phyloP scores from a whole-genome alignment of 2,888 invertebrate genomes.

The Cataglyphis livida region DNA sequence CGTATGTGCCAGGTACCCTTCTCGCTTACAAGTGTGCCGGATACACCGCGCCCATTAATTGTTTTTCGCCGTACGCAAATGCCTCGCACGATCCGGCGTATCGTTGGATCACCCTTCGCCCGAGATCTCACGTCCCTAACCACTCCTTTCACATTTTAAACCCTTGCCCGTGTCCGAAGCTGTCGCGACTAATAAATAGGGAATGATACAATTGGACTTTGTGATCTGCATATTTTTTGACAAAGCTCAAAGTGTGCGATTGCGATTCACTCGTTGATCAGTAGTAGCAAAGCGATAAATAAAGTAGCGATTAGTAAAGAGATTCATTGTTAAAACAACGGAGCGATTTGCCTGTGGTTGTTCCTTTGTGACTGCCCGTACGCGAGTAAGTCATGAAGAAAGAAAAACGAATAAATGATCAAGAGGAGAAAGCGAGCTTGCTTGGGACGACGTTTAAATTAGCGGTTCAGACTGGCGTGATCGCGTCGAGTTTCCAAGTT shows the following conservation, averaged over 20 bases:
- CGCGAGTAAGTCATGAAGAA: conserved; percentile 22
- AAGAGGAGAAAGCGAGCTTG: conserved; percentile 48
- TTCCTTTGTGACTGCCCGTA: conserved; percentile 22
- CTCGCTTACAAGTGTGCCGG: conserved; percentile 65
- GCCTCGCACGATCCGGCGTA: conserved; percentile 39
- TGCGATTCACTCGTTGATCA: conserved; percentile 20
- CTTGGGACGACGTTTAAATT: conserved; percentile 62
- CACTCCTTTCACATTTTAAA: conserved; percentile 38
- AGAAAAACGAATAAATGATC: conserved; percentile 46
- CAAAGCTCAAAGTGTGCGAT: not conserved
- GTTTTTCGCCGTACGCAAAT: conserved; percentile 69
- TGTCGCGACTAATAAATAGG: conserved; percentile 34
- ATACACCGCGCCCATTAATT: conserved; percentile 72
- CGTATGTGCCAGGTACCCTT: conserved; percentile 75
- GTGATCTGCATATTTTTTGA: conserved; percentile 23
- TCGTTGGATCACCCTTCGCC: conserved; percentile 29
- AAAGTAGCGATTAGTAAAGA: not conserved
- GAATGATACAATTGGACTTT: conserved; percentile 41
- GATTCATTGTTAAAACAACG: not conserved
- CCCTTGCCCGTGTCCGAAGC: conserved; percentile 4
- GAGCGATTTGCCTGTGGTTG: not conserved
- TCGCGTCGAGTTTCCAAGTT: conserved; percentile 59
- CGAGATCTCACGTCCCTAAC: not conserved
- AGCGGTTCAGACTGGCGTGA: conserved; percentile 43
- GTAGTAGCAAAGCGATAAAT: not conserved